Base-by-base conservation (phyloP, 2,797 vertebrate genomes). In the Erithacus rubecula region DNA sequence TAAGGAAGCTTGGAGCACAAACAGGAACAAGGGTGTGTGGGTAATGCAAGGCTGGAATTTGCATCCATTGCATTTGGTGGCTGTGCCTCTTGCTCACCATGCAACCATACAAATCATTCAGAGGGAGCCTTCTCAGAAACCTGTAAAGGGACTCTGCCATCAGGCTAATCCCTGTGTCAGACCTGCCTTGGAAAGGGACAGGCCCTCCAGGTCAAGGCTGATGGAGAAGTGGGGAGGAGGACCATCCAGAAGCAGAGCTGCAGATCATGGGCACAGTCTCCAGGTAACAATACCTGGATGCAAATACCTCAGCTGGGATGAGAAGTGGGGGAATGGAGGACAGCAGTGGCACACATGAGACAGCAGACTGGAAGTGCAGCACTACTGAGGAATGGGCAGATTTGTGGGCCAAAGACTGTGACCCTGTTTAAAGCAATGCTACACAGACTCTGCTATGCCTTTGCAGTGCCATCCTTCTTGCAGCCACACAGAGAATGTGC, bases 21-120 rank as follows among this genome's bases (percentile, higher is more conserved):
- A 68, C 6, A 32, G 83, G 53, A 96, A 63, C 4, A 36, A 58
- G 0, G 4, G 46, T 1, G 19, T 65, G 56, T 24, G 79, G 19
- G 8, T 23, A 79, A 67, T 32, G 67, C 22, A 9, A 77, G 69
- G 36, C 59, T 30, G 39, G 74, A n/a, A 63, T 76, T 93, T 63
- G 52, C 49, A 39, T n/a, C 44, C 55, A 1, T 20, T 0, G 0
- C 3, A 3, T 47, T 81, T 0, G 0, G 36, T 32, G 68, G n/a
- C n/a, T 53, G 70, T 17, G 47, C 68, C 34, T 85, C 70, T 74
- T 7, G 11, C 64, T 69, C 4, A 2, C 44, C 17, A 5, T 2
- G 39, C 11, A n/a, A 24, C 17, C 21, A 0, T 6, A 27, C 16
- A 39, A 49, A 52, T 34, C 16, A 47, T 55, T 56, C 55, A 56